phyloP scores from a whole-genome alignment of 2,113 vertebrate species.

The Emydocephalus ijimae region DNA sequence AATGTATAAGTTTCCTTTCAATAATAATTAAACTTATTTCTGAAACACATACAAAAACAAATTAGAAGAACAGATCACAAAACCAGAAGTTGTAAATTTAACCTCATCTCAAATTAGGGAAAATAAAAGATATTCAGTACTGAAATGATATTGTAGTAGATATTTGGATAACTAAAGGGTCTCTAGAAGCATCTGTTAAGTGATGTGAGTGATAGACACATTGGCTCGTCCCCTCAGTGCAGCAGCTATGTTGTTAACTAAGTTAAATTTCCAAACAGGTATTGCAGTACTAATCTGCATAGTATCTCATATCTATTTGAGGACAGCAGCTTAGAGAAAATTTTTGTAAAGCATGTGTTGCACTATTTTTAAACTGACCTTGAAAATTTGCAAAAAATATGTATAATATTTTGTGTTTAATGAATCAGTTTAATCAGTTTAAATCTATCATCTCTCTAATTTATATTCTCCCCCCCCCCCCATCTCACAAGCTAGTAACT shows the following conservation, averaged over 20 bases:
- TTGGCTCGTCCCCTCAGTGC: not conserved
- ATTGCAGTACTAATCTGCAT: not conserved
- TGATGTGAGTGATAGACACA: not conserved
- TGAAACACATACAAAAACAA: not conserved
- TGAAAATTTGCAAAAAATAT: conserved; percentile 1
- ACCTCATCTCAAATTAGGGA: not conserved
- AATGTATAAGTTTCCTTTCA: not conserved
- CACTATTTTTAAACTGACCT: not conserved
- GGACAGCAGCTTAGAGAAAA: not conserved
- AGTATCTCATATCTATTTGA: not conserved
- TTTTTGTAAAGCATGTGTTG: not conserved
- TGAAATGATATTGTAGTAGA: not conserved
- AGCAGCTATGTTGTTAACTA: not conserved
- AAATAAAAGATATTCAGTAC: not conserved
- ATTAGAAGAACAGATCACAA: not conserved
- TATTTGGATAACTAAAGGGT: not conserved
- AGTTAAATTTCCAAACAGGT: not conserved
- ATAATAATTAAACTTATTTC: not conserved
- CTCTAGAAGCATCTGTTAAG: not conserved
- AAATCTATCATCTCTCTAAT: not conserved
- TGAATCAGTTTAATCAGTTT: not conserved
- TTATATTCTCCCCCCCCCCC: too few species aligned
- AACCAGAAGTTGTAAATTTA: not conserved
- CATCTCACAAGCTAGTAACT: not conserved
- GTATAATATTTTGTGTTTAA: not conserved